phyloP scores from a whole-genome alignment of 2,797 vertebrate species.

The Gorsachius magnificus region DNA sequence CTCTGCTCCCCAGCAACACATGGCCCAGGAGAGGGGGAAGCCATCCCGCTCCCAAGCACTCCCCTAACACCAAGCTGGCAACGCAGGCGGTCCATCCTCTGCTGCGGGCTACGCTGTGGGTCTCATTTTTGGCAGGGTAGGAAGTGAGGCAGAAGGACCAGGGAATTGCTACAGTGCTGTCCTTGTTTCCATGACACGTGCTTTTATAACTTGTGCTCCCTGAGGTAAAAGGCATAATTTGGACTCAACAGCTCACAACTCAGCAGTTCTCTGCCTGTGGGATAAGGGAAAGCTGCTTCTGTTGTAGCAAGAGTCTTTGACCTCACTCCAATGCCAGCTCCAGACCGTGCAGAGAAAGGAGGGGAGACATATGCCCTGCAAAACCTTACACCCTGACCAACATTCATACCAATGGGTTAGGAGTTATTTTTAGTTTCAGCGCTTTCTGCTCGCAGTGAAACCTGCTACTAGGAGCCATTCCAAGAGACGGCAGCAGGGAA shows the following conservation, averaged over 20 bases:
- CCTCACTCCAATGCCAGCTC: constrained; percentile 11
- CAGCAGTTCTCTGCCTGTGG: constrained; percentile 51
- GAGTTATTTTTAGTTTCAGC: constrained; percentile 50
- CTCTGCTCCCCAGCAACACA: background rate
- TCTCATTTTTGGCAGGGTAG: background rate
- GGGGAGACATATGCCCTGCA: constrained; percentile 35
- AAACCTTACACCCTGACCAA: constrained; percentile 48
- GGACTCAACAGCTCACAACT: constrained; percentile 47
- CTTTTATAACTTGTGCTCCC: constrained; percentile 48
- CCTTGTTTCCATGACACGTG: constrained; percentile 32
- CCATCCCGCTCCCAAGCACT: background rate
- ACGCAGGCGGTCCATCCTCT: background rate
- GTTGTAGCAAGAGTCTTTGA: constrained; percentile 54
- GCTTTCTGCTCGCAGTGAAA: constrained; percentile 11
- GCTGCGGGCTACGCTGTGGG: background rate
- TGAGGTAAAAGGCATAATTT: constrained; percentile 60
- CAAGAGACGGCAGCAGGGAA: background rate
- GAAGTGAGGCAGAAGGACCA: background rate
- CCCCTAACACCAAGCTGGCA: background rate
- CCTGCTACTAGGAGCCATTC: background rate
- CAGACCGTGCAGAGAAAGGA: background rate
- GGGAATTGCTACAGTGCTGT: background rate
- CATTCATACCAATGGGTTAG: constrained; percentile 12
- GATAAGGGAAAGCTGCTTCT: constrained; percentile 44
- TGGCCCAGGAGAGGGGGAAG: background rate